Evolutionary conservation across 2,113 vertebrate genomes (phyloP), one percentile per base, ranked within the genome.

Genomic region (Cisticola juncidis): DNA sequence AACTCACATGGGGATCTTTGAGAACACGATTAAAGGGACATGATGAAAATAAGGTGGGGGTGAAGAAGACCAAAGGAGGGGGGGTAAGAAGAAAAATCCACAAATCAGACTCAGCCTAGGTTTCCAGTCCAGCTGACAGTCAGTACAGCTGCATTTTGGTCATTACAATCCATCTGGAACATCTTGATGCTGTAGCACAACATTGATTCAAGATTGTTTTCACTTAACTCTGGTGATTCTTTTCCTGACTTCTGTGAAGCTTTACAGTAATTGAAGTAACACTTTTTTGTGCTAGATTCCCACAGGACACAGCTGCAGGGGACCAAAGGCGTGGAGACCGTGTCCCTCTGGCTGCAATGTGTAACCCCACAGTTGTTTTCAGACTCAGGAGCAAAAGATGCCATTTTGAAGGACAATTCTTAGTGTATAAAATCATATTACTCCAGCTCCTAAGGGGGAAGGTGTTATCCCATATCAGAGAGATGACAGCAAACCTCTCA

Each of bases 1-100:
- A 94, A 92, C 77, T 93, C 95, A 84, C 80, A 93, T 81, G 82
- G 88, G 73, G 90, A 92, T 83, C 82, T 92, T 81, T 88, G 92
- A 94, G 92, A 96, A 88, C 47, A 64, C 12, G 76, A 48, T 60
- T 86, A 45, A 95, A 95, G 36, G 36, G 24, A 93, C 69, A 76
- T 50, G 92, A 95, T 81, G 86, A 93, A 93, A 92, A 93, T 86
- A 84, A 95, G 83, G 65, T 86, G 71, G 79, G 74, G 79, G 60
- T 78, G 85, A 96, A 61, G 47, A 86, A 70, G 47, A 88, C 73
- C 23, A 35, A 71, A 70, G 25, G n/a, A 15, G 36, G 35, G 33
- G 13, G 66, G 2, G 23, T 12, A 61, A 18, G 29, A 93, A 81
- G 18, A 35, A 90, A 93, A 76, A 64, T 57, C 44, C 70, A 11